phyloP scores from a whole-genome alignment of 2,888 invertebrate species.

The Mechanitis mazaeus region DNA sequence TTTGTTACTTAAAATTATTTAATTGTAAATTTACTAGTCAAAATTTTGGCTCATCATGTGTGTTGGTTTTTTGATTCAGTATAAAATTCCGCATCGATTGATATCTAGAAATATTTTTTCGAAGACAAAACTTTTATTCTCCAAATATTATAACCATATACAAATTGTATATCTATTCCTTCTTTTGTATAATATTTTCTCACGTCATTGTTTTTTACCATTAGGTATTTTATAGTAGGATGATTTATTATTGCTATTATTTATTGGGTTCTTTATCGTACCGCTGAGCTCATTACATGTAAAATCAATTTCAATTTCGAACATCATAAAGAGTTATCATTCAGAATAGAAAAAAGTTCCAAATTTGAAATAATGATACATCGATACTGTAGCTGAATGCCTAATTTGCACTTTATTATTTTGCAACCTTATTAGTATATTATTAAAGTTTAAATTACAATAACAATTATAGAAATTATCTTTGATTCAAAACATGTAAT shows the following conservation, averaged over 20 bases:
- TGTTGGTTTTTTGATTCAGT: no score
- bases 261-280: constrained; percentile 26
- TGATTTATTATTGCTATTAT: constrained; percentile 31
- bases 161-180: no score
- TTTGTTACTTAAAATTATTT: no score
- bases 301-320: constrained; percentile 31
- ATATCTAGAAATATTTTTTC: no score
- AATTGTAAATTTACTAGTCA: no score
- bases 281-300: constrained; percentile 29
- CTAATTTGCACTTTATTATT: background rate
- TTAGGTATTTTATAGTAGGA: constrained; percentile 23
- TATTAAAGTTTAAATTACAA: constrained; percentile 8
- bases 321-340: constrained; percentile 24
- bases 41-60: no score
- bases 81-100: no score
- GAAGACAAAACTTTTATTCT: no score
- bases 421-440: background rate
- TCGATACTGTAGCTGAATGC: background rate
- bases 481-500: no score
- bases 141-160: no score
- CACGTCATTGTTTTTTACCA: constrained; percentile 18
- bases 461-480: no score
- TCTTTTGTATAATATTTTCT: constrained; percentile 15
- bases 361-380: constrained; percentile 7
- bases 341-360: constrained; percentile 24